Conservation (phyloP, 1,140 invertebrate species). For the Hetaerina americana region DNA sequence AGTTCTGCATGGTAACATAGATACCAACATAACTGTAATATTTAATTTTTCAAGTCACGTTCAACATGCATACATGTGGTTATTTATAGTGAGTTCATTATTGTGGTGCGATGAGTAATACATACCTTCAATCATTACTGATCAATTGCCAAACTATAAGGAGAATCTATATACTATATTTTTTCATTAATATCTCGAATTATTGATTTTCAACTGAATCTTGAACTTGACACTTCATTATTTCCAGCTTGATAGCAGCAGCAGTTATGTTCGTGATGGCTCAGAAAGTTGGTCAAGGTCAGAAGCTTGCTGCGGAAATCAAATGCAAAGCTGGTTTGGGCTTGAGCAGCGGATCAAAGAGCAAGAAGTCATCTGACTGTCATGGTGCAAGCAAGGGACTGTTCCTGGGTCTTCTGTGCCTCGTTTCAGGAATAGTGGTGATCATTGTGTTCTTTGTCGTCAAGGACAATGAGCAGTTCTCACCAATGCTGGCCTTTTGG, state of each 20-base stretch:
- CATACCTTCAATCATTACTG: too few species aligned
- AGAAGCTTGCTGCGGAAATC: slow-evolving; percentile 15
- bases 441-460: slow-evolving; percentile 50
- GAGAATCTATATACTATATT: too few species aligned
- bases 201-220: too few species aligned
- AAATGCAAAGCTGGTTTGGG: slow-evolving; percentile 1
- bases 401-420: slow-evolving; percentile 43
- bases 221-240: too few species aligned
- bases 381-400: slow-evolving; percentile 43
- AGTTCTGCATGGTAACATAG: too few species aligned
- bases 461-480: slow-evolving; percentile 40
- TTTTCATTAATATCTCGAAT: too few species aligned
- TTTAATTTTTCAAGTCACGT: too few species aligned
- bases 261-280: slow-evolving; percentile 49
- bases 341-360: slow-evolving; percentile 10
- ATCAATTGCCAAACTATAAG: too few species aligned
- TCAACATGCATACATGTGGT: too few species aligned
- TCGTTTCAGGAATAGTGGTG: slow-evolving; percentile 44
- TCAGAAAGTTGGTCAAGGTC: slow-evolving; percentile 36
- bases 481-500: slow-evolving; percentile 31
- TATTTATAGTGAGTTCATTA: too few species aligned
- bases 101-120: too few species aligned
- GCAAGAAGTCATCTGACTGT: slow-evolving; percentile 31
- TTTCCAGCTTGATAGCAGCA: slow-evolving; percentile 41
- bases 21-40: too few species aligned